Evolutionary conservation across 2,113 vertebrate species (phyloP), one percentile per base, ranked within the genome.

Genomic region (Orthonyx spaldingii): DNA sequence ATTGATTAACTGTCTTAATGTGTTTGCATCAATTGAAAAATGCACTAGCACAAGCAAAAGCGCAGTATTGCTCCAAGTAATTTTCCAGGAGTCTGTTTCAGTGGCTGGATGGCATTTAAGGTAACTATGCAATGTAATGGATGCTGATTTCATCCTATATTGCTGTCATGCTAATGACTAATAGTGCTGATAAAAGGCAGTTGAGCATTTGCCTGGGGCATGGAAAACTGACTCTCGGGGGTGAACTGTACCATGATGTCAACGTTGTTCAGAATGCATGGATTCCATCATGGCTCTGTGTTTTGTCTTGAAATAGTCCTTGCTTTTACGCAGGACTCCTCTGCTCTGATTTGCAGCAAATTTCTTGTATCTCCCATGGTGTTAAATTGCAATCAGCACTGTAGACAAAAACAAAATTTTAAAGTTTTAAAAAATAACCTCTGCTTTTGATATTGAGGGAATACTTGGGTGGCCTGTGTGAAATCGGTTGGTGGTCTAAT

Each of bases 1-100:
- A 95, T 97, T 92, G 95, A 97, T 97, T 92, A 97, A 87, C 94
- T 96, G 92, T 78, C 96, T 78, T 84, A 95, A 95, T 96, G 90
- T 76, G 76, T 97, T 97, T 96, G 63, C 84, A 90, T 89, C 78
- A 93, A 83, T 64, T 96, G 81, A 72, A 92, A 92, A 95, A 82
- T 74, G 87, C 84, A 68, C 42, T 66, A 37, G 66, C 82, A 68
- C 46, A 79, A 84, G 89, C 60, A 55, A 74, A 91, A 84, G 66
- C 1, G 0, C 78, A 84, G 59, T 95, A 91, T 97, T 82, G 97
- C 95, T 97, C 88, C 84, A 26, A 96, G 97, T 93, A 87, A 97
- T 96, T 97, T 97, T 97, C 97, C 97, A 97, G 75, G 70, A 69
- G 22, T 94, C 35, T 68, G 79, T 95, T 97, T 92, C 86, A 86